Base-by-base conservation (phyloP, 2,113 vertebrate species). In the Cheilinus undulatus region DNA sequence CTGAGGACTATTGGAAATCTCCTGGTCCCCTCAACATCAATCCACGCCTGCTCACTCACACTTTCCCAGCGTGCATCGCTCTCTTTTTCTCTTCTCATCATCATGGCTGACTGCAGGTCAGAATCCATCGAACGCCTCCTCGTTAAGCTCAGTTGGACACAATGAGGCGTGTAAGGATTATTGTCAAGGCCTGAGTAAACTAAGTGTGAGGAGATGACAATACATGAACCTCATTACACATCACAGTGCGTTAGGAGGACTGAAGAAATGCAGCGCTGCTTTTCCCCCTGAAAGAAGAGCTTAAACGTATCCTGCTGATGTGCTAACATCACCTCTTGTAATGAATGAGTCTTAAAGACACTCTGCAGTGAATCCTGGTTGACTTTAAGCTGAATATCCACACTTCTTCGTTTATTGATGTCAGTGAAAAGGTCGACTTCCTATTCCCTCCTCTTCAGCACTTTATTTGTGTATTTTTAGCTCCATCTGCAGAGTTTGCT, bases 391-490 rank as follows among this genome's bases (percentile, higher is more conserved):
- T 49, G 34, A 36, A 68, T 78, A 76, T 73, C 38, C 45, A 22
- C 65, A 40, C 49, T 12, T 38, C 63, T 58, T n/a, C 28, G 38
- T 32, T 60, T 40, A n/a, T 49, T 52, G 19, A 5, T 20, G 34
- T 7, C 6, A 9, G 40, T 38, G 34, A 36, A 38, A 30, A 26
- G n/a, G 43, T 54, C 27, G 9, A 65, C 26, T 36, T 57, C 7
- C 40, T 54, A 56, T 59, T 76, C 76, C 19, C 34, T 51, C 38
- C 52, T 43, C 7, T 71, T 70, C 38, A 70, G 63, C 63, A 69
- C 46, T 63, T 61, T 67, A 64, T 76, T 34, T 34, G 54, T 72
- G 62, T 77, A 73, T 76, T 76, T 54, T 49, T 36, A 70, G 73
- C 48, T 38, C 48, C 28, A 27, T 38, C 24, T 72, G 34, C 23